Base-by-base conservation (phyloP, 2,797 vertebrate genomes). In the Microhierax caerulescens region DNA sequence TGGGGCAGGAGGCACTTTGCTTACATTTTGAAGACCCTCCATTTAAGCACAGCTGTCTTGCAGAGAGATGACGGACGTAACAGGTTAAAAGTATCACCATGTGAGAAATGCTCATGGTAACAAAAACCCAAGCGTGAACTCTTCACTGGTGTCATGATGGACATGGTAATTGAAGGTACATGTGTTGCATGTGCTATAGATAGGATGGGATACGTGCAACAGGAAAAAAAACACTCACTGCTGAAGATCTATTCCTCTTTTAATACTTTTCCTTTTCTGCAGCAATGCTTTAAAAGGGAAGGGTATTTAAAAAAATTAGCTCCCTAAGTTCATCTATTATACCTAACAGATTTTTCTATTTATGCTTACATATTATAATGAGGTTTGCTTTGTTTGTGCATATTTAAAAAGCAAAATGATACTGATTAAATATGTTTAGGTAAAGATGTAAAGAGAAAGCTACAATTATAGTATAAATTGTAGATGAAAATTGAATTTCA, bases 31-130 rank as follows among this genome's bases (percentile, higher is more conserved):
- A 21, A 86, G 48, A 39, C n/a, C 50, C 92, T 72, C 59, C 10
- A 11, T 41, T 83, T 60, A 56, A 64, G 76, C 4, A 12, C 88
- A 95, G 95, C 94, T 93, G 91, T 88, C 94, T 73, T 4, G 57
- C 95, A 73, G 64, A 67, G 87, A 27, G 92, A 76, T 94, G 95
- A 98, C 93, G 96, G 95, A 95, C 56, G 1, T 7, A 80, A 95
- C 90, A 95, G 88, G 76, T 70, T 92, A 89, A 56, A 68, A 69
- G 34, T 34, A 91, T 6, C 79, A 91, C 74, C 74, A 28, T 15
- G 39, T 12, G 68, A 85, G 80, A 57, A 39, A 86, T 89, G 80
- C 36, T 92, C 85, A 74, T 11, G 60, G 75, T 54, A 94, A 94
- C 90, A 76, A 80, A 90, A 94, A 37, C 13, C 59, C 41, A 34